phyloP scores from a whole-genome alignment of 2,888 invertebrate genomes.

The Prenolepis imparis region DNA sequence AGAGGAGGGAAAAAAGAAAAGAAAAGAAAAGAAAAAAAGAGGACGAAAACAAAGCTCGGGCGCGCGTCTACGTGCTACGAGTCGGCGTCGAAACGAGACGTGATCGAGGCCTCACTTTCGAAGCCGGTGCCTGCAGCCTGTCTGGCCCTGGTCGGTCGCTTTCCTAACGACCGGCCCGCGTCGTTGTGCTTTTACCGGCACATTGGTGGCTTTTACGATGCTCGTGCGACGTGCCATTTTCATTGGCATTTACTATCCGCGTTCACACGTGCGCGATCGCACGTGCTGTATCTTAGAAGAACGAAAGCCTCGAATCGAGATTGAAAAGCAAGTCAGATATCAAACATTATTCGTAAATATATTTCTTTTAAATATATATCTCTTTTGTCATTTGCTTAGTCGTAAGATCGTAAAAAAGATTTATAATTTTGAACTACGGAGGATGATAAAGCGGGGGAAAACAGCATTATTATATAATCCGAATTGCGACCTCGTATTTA shows the following conservation, averaged over 20 bases:
- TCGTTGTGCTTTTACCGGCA: constrained; percentile 64
- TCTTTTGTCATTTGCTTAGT: neutral
- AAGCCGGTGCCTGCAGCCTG: constrained; percentile 66
- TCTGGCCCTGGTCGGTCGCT: constrained; percentile 66
- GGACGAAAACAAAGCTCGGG: constrained; percentile 59
- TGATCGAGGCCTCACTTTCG: constrained; percentile 83
- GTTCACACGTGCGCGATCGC: neutral
- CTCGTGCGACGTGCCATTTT: constrained; percentile 70
- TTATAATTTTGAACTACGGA: neutral
- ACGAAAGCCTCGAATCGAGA: neutral
- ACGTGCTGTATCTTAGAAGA: neutral
- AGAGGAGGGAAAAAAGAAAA: neutral
- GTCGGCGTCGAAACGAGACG: constrained; percentile 71
- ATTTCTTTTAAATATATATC: neutral
- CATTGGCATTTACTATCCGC: constrained; percentile 58
- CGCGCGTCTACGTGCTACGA: constrained; percentile 57
- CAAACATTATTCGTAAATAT: neutral
- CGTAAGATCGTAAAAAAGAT: neutral
- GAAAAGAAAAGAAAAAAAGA: constrained; percentile 13
- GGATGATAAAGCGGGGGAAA: neutral
- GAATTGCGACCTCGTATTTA: constrained; percentile 3
- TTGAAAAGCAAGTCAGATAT: neutral
- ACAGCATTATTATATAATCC: neutral
- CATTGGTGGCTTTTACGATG: constrained; percentile 63
- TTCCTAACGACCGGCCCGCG: constrained; percentile 71